These are phyloP conservation scores for Ichneumoninae sp. DNA, from an alignment of 2,888 invertebrate genomes.

Conservation along the genomic window DNA sequence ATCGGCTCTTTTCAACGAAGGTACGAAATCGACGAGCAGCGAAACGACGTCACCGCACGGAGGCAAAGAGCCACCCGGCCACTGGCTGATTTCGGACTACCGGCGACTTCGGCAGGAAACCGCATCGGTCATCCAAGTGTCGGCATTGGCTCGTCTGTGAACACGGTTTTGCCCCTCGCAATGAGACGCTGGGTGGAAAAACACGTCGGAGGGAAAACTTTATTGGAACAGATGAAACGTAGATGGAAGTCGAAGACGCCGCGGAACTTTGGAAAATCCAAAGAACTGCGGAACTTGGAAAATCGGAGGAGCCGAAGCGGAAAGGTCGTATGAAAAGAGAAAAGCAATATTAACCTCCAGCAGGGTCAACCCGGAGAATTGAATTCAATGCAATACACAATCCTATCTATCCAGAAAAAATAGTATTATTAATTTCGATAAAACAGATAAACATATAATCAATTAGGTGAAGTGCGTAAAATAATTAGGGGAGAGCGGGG, in stretches of 20 bases:
- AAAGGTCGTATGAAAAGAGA: neutral
- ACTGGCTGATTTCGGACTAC: conserved; percentile 19
- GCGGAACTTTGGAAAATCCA: neutral
- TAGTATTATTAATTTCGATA: neutral
- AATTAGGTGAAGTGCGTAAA: too few relatives aligned
- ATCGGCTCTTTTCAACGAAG: conserved; percentile 79
- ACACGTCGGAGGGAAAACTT: neutral
- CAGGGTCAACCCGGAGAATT: conserved; percentile 39
- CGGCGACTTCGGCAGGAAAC: conserved; percentile 43
- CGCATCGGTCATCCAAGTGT: conserved; percentile 18
- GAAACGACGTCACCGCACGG: conserved; percentile 36
- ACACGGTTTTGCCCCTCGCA: neutral
- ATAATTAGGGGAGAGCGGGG: too few relatives aligned
- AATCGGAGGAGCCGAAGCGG: neutral
- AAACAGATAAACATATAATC: too few relatives aligned
- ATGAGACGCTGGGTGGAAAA: neutral
- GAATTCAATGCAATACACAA: conserved; percentile 56
- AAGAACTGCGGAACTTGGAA: neutral
- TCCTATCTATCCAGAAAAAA: neutral
- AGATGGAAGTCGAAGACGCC: neutral
- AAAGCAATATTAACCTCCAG: conserved; percentile 47
- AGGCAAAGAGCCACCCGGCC: neutral
- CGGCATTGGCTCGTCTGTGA: neutral
- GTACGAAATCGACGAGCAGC: conserved; percentile 41
- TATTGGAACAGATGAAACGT: neutral